A percentile compares a stretch with the other conserved stretches of the same genome.
These are phyloP conservation scores for Andricus quercusramuli DNA, from an alignment of 2,888 invertebrate species.

Conservation along the genomic window DNA sequence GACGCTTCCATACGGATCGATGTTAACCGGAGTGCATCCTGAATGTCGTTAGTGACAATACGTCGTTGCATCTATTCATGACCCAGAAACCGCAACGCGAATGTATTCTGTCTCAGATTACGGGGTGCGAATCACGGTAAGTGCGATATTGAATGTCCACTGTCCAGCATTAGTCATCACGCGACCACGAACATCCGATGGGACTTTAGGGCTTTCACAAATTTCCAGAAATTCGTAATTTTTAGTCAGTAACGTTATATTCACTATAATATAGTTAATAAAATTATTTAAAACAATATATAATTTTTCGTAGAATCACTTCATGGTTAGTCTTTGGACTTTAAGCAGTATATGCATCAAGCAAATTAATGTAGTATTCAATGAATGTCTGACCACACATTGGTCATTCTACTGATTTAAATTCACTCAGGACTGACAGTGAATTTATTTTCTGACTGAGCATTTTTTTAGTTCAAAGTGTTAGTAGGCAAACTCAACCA, in stretches of 20 bases:
- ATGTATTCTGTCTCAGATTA: constrained; percentile 65
- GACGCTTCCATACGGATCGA: constrained; percentile 24
- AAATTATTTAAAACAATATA: too few species aligned
- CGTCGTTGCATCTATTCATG: constrained; percentile 50
- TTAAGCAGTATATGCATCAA: too few species aligned
- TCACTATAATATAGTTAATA: too few species aligned
- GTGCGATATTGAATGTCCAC: constrained; percentile 71
- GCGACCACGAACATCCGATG: constrained; percentile 52
- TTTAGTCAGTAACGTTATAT: background rate
- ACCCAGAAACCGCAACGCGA: constrained; percentile 50
- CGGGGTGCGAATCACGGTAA: constrained; percentile 68
- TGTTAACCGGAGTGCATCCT: constrained; percentile 3
- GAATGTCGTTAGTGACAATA: constrained; percentile 45
- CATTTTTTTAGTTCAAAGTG: too few species aligned
- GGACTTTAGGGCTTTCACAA: constrained; percentile 49
- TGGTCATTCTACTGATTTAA: too few species aligned
- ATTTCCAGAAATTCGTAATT: background rate
- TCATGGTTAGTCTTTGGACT: too few species aligned
- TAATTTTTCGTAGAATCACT: too few species aligned
- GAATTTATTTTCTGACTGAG: too few species aligned
- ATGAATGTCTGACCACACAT: too few species aligned
- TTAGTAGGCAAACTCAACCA: too few species aligned
- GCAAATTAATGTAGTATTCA: too few species aligned
- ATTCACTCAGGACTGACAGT: too few species aligned
- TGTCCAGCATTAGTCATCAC: constrained; percentile 61